Evolutionary conservation across 2,113 vertebrate species (phyloP).

Genomic region (Istiophorus platypterus): DNA sequence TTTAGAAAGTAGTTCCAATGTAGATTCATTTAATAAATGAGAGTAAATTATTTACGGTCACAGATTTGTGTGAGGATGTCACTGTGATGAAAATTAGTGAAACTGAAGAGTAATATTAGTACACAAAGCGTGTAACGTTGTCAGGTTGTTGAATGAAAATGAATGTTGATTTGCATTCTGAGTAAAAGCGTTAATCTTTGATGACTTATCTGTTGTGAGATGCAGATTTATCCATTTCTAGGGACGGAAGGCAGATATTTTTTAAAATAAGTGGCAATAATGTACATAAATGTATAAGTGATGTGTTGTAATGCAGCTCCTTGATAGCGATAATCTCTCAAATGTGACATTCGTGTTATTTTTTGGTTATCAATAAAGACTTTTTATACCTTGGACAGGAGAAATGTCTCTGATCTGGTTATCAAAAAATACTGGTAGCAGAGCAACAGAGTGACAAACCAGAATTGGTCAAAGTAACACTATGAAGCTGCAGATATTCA

Average conservation of each 20-base stretch:
- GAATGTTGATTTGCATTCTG: conserved; percentile 27
- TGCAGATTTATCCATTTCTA: conserved; percentile 31
- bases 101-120: neutral
- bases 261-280: conserved; percentile 61
- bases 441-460: neutral
- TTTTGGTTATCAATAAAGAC: conserved; percentile 77
- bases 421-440: neutral
- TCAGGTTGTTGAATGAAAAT: neutral
- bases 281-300: conserved; percentile 71
- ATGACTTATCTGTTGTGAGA: conserved; percentile 22
- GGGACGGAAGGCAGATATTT: conserved; percentile 20
- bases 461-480: neutral
- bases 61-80: conserved; percentile 26
- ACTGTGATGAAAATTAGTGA: neutral
- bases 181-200: conserved; percentile 17
- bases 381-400: conserved; percentile 70
- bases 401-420: conserved; percentile 13
- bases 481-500: neutral
- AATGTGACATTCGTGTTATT: conserved; percentile 61
- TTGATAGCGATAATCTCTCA: conserved; percentile 33
- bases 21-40: conserved; percentile 15
- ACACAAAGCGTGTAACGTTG: neutral
- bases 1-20: conserved; percentile 31
- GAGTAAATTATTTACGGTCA: neutral
- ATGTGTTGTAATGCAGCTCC: conserved; percentile 50